Evolutionary conservation across 2,797 vertebrate species (phyloP).

Genomic region (Arrhamphus sclerolepis): DNA sequence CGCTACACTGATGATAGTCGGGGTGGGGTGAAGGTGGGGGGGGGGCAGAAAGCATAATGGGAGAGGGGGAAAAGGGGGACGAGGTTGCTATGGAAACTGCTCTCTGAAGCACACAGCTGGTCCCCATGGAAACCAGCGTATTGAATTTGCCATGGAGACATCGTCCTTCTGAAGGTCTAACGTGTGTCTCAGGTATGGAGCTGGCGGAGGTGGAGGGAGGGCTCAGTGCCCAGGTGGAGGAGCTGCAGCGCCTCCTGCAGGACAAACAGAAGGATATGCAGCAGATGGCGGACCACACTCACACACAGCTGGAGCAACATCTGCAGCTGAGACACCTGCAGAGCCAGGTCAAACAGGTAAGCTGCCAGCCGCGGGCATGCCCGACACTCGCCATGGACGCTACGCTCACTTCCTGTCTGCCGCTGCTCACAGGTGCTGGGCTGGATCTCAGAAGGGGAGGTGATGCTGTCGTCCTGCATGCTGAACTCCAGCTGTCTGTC

Average conservation of each 20-base stretch:
- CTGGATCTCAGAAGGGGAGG: conserved; percentile 97
- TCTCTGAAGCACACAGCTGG: conserved; percentile 73
- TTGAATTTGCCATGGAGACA: conserved; percentile 74
- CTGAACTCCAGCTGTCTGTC: conserved; percentile 95
- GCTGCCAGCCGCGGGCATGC: background rate
- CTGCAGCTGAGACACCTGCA: conserved; percentile 96
- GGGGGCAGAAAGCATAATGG: conserved; percentile 33
- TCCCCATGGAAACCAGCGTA: conserved; percentile 76
- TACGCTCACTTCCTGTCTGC: background rate
- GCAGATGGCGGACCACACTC: conserved; percentile 93
- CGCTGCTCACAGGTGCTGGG: conserved; percentile 87
- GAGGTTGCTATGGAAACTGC: conserved; percentile 79
- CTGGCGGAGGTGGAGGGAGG: conserved; percentile 91
- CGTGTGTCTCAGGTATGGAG: conserved; percentile 86
- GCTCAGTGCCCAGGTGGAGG: conserved; percentile 92
- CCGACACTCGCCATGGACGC: background rate
- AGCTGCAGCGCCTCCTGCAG: conserved; percentile 92
- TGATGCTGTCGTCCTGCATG: conserved; percentile 94
- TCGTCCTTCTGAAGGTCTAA: background rate
- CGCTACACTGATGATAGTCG: conserved; percentile 29
- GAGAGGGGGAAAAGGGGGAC: conserved; percentile 50
- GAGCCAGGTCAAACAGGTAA: conserved; percentile 96
- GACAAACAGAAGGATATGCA: conserved; percentile 97
- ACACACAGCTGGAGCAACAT: conserved; percentile 95
- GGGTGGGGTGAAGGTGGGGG: background rate